phyloP scores from a whole-genome alignment of 2,113 vertebrate genomes.

The Marcusenius ussheri region DNA sequence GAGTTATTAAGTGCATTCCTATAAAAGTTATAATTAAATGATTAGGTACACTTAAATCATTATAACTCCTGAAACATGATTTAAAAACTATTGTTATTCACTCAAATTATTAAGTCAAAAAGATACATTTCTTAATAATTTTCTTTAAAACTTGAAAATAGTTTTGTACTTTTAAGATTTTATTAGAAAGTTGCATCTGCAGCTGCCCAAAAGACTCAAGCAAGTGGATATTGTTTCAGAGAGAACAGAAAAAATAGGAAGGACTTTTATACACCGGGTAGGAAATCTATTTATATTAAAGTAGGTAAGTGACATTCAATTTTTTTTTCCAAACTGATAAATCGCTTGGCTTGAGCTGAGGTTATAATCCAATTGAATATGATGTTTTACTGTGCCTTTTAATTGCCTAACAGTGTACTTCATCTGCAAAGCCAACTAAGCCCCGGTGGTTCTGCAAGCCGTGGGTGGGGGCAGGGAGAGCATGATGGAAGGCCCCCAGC shows the following conservation, averaged over 20 bases:
- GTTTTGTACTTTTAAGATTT: not conserved
- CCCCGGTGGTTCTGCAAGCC: not conserved
- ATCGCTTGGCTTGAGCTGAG: not conserved
- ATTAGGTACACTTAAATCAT: not conserved
- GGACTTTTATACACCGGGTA: not conserved
- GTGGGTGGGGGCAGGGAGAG: not conserved
- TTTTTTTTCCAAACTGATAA: not conserved
- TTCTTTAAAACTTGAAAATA: not conserved
- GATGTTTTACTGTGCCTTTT: not conserved
- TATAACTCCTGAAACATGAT: not conserved
- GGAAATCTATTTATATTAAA: not conserved
- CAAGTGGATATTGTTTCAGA: not conserved
- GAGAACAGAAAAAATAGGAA: not conserved
- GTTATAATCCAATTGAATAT: not conserved
- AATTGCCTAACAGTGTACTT: not conserved
- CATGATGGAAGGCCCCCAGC: not conserved
- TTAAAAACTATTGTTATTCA: not conserved
- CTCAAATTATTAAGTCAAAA: not conserved
- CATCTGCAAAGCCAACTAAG: conserved; percentile 17
- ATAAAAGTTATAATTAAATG: not conserved
- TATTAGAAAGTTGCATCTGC: not conserved
- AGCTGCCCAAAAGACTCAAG: not conserved
- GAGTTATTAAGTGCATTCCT: not conserved
- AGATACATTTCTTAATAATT: not conserved
- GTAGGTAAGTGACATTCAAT: not conserved